Base-by-base conservation (phyloP, 2,113 vertebrate species). In the Fukomys damarensis region DNA sequence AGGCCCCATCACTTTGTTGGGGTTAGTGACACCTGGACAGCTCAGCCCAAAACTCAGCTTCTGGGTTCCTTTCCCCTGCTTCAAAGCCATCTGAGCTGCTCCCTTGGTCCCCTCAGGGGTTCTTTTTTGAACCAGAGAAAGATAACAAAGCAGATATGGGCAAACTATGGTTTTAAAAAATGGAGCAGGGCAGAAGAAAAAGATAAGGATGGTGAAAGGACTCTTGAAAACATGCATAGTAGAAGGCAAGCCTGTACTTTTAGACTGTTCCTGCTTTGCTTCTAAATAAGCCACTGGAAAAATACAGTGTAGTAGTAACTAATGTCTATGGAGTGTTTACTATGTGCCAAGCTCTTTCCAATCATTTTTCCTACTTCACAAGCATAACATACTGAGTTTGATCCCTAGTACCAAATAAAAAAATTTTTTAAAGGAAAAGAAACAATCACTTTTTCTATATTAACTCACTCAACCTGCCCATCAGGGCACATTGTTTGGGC, bases 101-200 rank as follows among this genome's bases (percentile, higher is more conserved):
- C 56, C 49, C 61, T 14, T 38, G 84, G n/a, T 52, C 52, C 74
- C 63, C 41, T 76, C 10, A 13, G 41, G 28, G 6, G 13, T 74
- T 92, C 70, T 86, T 84, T 49, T 77, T 49, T 80, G 72, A 74
- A 52, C 54, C 43, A 76, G 79, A 74, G 79, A 92, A 89, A 91
- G 46, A 91, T 43, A 59, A 79, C 86, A 82, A 66, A 81, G 77
- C 22, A 87, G 19, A 96, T 54, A 81, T 0, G 24, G 30, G 74
- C 79, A 94, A 88, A 90, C 46, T 24, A 65, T 1, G 30, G 79
- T 30, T 89, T 70, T 79, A 49, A 68, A 66, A 61, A 76, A 83
- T 43, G 68, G 41, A 7, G 16, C 72, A 41, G 16, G 52, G 17
- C 5, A 35, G 7, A 24, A 41, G 19, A 30, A 28, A 9, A 30